phyloP scores from a whole-genome alignment of 2,113 vertebrate genomes.

The Toxostoma redivivum region DNA sequence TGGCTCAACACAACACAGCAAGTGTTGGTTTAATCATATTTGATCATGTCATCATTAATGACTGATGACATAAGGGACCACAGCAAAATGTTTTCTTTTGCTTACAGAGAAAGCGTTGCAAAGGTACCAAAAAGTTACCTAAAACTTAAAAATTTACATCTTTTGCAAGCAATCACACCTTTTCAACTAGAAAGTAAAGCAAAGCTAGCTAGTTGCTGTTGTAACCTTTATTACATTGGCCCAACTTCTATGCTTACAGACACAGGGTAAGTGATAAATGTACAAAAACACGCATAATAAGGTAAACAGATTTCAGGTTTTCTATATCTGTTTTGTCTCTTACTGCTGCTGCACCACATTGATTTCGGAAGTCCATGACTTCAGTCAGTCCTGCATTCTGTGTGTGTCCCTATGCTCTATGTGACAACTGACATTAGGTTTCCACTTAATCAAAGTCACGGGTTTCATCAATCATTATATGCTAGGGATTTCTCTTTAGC shows the following conservation, averaged over 20 bases:
- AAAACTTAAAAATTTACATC: not conserved
- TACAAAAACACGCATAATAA: not conserved
- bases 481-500: not conserved
- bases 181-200: not conserved
- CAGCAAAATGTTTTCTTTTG: not conserved
- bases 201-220: not conserved
- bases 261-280: not conserved
- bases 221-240: not conserved
- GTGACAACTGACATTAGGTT: not conserved
- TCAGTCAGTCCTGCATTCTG: not conserved
- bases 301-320: not conserved
- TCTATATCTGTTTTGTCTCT: not conserved
- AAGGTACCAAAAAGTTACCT: not conserved
- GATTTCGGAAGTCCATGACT: not conserved
- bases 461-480: not conserved
- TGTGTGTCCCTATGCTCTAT: not conserved
- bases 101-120: not conserved
- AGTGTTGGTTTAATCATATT: not conserved
- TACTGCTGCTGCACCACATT: not conserved
- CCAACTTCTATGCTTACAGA: not conserved
- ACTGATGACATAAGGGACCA: not conserved
- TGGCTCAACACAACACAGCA: not conserved
- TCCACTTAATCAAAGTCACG: slow-evolving; percentile 12
- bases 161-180: not conserved
- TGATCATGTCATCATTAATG: not conserved